Evolutionary conservation across 53 echinoderm and acorn worm genomes (phyloP).

Genomic region (Antedon mediterranea): DNA sequence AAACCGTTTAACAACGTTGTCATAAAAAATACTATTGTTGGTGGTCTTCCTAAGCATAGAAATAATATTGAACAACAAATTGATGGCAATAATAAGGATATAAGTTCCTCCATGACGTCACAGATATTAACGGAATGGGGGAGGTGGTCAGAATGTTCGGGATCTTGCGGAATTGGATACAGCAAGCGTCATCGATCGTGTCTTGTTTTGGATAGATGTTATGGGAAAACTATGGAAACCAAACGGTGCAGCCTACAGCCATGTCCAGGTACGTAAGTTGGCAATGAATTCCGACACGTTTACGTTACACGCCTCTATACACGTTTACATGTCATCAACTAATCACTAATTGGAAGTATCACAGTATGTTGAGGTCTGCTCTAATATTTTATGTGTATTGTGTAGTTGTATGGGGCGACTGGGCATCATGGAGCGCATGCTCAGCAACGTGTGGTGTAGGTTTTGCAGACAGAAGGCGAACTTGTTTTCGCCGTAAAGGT

Average conservation of each 20-base stretch:
- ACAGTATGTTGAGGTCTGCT: no score
- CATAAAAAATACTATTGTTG: background rate
- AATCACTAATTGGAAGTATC: no score
- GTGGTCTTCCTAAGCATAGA: background rate
- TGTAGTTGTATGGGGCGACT: background rate
- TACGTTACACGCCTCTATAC: no score
- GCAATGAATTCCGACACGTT: no score
- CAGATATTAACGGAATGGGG: background rate
- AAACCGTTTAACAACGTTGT: background rate
- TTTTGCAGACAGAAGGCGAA: background rate
- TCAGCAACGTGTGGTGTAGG: background rate
- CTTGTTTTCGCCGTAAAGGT: background rate
- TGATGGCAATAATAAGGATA: background rate
- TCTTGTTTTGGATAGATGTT: background rate
- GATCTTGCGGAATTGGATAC: background rate
- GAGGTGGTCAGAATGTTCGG: background rate
- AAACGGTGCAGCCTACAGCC: background rate
- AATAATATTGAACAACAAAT: background rate
- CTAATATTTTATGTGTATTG: no score
- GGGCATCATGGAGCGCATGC: background rate
- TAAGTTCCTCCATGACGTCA: no score
- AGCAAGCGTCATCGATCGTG: background rate
- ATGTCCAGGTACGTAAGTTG: background rate
- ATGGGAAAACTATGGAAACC: background rate
- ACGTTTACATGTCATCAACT: no score